A percentile compares a stretch with the other conserved stretches of the same genome.
phyloP scores from a whole-genome alignment of 2,113 vertebrate species.

The Chloebia gouldiae region DNA sequence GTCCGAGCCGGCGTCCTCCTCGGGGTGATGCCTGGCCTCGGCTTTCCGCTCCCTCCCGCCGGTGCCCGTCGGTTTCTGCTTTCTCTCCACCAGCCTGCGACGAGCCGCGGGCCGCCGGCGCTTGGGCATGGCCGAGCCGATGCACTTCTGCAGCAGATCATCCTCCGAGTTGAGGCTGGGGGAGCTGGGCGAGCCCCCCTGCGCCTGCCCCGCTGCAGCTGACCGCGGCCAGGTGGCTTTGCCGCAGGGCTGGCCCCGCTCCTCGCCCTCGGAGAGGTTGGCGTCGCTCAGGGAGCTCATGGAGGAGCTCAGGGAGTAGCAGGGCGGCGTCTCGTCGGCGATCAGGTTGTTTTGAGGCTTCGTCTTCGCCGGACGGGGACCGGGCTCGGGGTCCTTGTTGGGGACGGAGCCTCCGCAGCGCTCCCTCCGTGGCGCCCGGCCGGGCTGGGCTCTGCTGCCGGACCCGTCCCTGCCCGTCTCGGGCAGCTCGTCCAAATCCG shows the following conservation, averaged over 20 bases:
- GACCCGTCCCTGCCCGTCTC: neutral
- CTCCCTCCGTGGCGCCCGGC: slow-evolving; percentile 57
- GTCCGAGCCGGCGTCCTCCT: slow-evolving; percentile 80
- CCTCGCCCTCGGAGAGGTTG: slow-evolving; percentile 73
- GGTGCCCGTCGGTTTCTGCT: slow-evolving; percentile 59
- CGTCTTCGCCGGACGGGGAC: slow-evolving; percentile 35
- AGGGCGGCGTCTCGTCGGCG: slow-evolving; percentile 83
- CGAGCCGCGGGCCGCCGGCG: slow-evolving; percentile 75
- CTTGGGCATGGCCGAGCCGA: slow-evolving; percentile 84
- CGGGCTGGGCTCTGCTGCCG: neutral
- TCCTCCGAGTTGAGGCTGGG: slow-evolving; percentile 87
- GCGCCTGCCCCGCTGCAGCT: neutral
- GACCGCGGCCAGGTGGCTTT: slow-evolving; percentile 58
- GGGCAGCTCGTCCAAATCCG: slow-evolving; percentile 62
- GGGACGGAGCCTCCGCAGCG: neutral
- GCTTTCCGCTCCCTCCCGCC: neutral
- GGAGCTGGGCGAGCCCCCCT: slow-evolving; percentile 78
- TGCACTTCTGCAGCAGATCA: slow-evolving; percentile 82
- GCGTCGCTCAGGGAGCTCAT: slow-evolving; percentile 93
- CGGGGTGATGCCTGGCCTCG: neutral
- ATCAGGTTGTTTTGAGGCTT: slow-evolving; percentile 85
- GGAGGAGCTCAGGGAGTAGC: slow-evolving; percentile 93
- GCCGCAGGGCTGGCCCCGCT: slow-evolving; percentile 63
- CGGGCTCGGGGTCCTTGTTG: slow-evolving; percentile 67
- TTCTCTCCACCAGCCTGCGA: slow-evolving; percentile 72